Percentiles rank a stretch among this genome's conserved stretches.
phyloP scores from a whole-genome alignment of 2,113 vertebrate genomes.

The Pedetes capensis region DNA sequence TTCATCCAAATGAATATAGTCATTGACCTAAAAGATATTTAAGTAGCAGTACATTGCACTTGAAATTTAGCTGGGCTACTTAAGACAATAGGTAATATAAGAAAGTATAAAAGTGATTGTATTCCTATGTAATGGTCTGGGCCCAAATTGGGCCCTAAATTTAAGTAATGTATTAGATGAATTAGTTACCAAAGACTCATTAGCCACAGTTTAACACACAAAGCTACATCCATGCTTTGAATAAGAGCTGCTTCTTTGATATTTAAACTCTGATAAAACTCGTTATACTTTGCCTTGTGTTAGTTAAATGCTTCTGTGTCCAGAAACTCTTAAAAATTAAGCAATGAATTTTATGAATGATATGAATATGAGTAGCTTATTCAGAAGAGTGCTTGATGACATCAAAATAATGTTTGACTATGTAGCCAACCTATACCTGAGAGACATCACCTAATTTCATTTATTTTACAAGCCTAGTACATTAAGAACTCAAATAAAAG shows the following conservation, averaged over 20 bases:
- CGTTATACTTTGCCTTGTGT: not conserved
- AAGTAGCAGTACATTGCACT: not conserved
- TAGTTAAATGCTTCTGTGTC: not conserved
- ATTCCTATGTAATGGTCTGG: not conserved
- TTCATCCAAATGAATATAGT: not conserved
- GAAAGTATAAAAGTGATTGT: not conserved
- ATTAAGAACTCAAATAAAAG: not conserved
- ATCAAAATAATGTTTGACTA: not conserved
- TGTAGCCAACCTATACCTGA: not conserved
- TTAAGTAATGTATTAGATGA: constrained; percentile 32
- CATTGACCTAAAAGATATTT: not conserved
- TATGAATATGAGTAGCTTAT: not conserved
- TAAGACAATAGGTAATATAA: not conserved
- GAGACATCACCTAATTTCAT: not conserved
- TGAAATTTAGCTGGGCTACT: not conserved
- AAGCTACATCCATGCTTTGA: not conserved
- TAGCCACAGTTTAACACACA: constrained; percentile 7
- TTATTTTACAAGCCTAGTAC: not conserved
- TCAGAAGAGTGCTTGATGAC: not conserved
- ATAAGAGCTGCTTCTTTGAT: not conserved
- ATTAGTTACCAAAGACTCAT: not conserved
- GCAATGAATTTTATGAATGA: not conserved
- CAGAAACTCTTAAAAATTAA: constrained; percentile 30
- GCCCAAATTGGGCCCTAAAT: not conserved
- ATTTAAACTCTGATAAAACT: constrained; percentile 33